A percentile compares a stretch with the other conserved stretches of the same genome.
Evolutionary conservation across 2,113 vertebrate genomes (phyloP).

Genomic region (Hyla sarda): DNA sequence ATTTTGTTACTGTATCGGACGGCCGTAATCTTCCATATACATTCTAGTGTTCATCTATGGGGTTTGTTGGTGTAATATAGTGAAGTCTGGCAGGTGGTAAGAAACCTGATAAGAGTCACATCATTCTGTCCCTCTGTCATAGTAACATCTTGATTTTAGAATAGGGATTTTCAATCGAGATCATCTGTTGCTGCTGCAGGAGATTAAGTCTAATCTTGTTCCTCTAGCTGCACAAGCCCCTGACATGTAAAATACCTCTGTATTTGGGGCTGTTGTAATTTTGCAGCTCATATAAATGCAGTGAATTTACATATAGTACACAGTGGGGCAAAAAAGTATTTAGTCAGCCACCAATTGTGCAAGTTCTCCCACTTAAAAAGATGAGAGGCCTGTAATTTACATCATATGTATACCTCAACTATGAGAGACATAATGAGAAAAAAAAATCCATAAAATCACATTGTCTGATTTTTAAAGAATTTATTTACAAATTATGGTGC

Average conservation of each 20-base stretch:
- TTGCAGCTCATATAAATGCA: background rate
- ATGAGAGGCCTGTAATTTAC: too few relatives aligned
- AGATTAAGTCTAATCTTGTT: conserved; percentile 49
- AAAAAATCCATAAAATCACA: too few relatives aligned
- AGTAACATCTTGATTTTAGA: conserved; percentile 43
- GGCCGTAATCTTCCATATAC: background rate
- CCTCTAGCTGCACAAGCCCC: conserved; percentile 2
- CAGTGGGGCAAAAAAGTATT: too few relatives aligned
- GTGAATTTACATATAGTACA: too few relatives aligned
- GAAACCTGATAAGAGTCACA: background rate
- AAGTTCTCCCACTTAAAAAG: too few relatives aligned
- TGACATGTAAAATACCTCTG: background rate
- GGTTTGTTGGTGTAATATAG: background rate
- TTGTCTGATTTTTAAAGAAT: too few relatives aligned
- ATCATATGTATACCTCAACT: too few relatives aligned
- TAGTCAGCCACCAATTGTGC: too few relatives aligned
- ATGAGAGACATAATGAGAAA: too few relatives aligned
- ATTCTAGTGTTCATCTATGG: background rate
- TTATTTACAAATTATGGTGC: too few relatives aligned
- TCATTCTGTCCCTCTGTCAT: conserved; percentile 8
- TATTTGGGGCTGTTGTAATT: conserved; percentile 5
- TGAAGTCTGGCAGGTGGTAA: background rate
- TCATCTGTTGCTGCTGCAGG: conserved; percentile 51
- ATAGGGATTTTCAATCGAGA: conserved; percentile 33
- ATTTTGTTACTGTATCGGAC: too few relatives aligned